phyloP scores from a whole-genome alignment of 2,113 vertebrate genomes.

The Lepisosteus oculatus region DNA sequence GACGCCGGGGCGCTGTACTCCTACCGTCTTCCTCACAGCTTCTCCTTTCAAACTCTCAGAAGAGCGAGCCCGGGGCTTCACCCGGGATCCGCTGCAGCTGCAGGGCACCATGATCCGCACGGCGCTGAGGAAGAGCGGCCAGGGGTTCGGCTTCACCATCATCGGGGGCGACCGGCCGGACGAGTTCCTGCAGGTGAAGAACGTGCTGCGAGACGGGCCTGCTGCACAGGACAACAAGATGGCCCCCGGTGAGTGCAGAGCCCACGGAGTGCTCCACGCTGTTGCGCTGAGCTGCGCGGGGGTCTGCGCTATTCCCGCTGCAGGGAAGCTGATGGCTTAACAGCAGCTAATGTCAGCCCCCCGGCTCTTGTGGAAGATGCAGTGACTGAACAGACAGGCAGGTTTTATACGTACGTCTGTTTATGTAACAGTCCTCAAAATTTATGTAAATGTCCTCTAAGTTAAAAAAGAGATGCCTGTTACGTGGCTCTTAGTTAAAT shows the following conservation, averaged over 20 bases:
- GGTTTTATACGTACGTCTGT: too few species aligned
- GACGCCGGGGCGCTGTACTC: too few species aligned
- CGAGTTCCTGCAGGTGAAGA: conserved; percentile 97
- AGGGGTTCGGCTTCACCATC: conserved; percentile 97
- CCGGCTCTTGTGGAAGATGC: too few species aligned
- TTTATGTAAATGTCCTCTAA: too few species aligned
- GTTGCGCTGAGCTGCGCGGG: not conserved
- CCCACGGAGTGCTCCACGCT: not conserved
- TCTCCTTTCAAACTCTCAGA: conserved; percentile 43
- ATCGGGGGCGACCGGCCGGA: conserved; percentile 96
- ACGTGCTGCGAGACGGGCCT: conserved; percentile 88
- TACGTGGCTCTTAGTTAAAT: too few species aligned
- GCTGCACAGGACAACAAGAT: conserved; percentile 95
- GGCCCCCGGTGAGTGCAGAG: conserved; percentile 71
- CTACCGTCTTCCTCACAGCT: conserved; percentile 7
- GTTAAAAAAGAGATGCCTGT: too few species aligned
- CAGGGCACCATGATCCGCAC: conserved; percentile 82
- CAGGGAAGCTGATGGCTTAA: too few species aligned
- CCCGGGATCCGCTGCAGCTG: conserved; percentile 85
- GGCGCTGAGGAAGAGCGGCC: conserved; percentile 82
- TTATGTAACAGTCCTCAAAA: too few species aligned
- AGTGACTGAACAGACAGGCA: too few species aligned
- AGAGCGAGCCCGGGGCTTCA: conserved; percentile 72
- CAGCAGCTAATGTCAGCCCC: too few species aligned
- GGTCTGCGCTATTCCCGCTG: not conserved